phyloP scores from a whole-genome alignment of 2,888 invertebrate species.

The Philonicus albiceps region DNA sequence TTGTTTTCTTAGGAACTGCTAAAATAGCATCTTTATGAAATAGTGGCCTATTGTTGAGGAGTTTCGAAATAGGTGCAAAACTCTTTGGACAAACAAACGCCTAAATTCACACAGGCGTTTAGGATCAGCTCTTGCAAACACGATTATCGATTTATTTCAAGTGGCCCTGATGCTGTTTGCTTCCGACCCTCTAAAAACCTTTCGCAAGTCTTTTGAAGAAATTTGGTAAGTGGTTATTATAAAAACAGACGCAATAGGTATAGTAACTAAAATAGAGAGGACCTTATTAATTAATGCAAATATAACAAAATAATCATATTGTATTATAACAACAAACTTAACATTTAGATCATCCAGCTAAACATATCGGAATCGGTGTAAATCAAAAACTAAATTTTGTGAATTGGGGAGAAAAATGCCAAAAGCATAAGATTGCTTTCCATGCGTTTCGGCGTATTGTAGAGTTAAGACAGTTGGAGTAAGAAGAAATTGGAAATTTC shows the following conservation, averaged over 20 bases:
- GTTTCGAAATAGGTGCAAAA: conserved; percentile 19
- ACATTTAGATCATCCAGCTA: too few relatives aligned
- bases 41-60: neutral
- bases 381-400: too few relatives aligned
- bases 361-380: too few relatives aligned
- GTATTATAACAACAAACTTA: too few relatives aligned
- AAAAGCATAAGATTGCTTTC: too few relatives aligned
- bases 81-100: neutral
- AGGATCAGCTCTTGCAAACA: neutral
- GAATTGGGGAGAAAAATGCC: too few relatives aligned
- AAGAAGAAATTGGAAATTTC: too few relatives aligned
- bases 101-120: conserved; percentile 16
- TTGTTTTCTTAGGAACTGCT: neutral
- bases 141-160: conserved; percentile 14
- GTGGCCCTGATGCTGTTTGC: neutral
- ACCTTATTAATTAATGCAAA: too few relatives aligned
- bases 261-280: too few relatives aligned
- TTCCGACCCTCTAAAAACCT: neutral
- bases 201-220: conserved; percentile 4
- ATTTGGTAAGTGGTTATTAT: neutral
- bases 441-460: too few relatives aligned
- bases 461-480: too few relatives aligned
- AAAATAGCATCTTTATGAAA: neutral
- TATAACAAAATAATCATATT: too few relatives aligned
- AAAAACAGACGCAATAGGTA: neutral